Conservation (phyloP, 2,797 vertebrate species). For the Argya squamiceps region DNA sequence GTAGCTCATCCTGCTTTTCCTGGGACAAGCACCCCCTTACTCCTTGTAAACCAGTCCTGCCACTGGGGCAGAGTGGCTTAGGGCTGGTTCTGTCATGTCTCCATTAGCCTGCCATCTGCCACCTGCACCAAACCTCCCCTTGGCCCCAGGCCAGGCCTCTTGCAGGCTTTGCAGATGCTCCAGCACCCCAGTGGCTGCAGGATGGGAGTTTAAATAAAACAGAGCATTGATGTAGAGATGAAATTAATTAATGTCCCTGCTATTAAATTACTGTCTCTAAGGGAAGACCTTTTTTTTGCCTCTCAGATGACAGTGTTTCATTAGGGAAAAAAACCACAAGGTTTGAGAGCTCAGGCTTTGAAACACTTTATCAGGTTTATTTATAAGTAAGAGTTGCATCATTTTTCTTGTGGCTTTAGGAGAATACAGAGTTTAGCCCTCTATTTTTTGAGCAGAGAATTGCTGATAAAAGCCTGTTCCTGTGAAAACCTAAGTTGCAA, state of each 20-base stretch:
- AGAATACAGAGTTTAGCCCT: not conserved
- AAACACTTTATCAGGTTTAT: not conserved
- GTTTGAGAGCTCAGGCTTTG: not conserved
- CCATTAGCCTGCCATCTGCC: conserved; percentile 29
- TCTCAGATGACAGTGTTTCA: conserved; percentile 24
- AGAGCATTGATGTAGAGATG: conserved; percentile 51
- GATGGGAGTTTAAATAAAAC: conserved; percentile 50
- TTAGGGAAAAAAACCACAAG: not conserved
- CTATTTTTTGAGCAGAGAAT: not conserved
- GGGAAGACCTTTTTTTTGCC: conserved; percentile 21
- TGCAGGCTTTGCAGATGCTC: conserved; percentile 38
- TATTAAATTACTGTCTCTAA: conserved; percentile 44
- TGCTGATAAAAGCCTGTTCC: not conserved
- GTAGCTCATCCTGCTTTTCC: not conserved
- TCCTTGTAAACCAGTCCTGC: not conserved
- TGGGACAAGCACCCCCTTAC: not conserved
- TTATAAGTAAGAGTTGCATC: not conserved
- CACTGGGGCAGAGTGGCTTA: not conserved
- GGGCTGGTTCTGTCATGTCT: not conserved
- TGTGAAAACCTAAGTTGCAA: not conserved
- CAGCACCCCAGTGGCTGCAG: conserved; percentile 29
- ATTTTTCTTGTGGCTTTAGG: not conserved
- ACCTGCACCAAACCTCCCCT: not conserved
- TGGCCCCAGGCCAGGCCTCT: conserved; percentile 24
- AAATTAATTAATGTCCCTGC: conserved; percentile 57